phyloP scores from a whole-genome alignment of 2,888 invertebrate genomes.

The Strigamia crassipes region DNA sequence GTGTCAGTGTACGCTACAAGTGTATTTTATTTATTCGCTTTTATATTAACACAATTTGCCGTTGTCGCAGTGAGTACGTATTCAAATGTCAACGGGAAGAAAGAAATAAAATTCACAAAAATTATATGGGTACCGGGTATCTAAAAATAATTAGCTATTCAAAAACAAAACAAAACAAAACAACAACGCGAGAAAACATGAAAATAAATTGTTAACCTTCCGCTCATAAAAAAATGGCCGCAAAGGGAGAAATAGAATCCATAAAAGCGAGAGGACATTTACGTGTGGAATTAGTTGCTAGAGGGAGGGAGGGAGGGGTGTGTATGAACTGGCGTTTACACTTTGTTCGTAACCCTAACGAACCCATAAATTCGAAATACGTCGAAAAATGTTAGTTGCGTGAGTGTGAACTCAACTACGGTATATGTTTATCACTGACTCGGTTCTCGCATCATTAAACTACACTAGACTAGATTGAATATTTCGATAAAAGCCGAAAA shows the following conservation, averaged over 20 bases:
- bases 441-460: not conserved
- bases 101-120: too few species aligned
- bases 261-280: not conserved
- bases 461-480: not conserved
- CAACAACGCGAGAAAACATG: too few species aligned
- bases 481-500: not conserved
- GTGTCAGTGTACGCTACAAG: too few species aligned
- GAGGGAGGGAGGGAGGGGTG: too few species aligned
- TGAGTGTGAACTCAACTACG: too few species aligned
- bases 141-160: not conserved
- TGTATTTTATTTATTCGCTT: too few species aligned
- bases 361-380: not conserved
- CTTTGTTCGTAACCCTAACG: not conserved
- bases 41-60: too few species aligned
- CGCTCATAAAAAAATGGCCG: not conserved
- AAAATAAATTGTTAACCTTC: not conserved
- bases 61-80: too few species aligned
- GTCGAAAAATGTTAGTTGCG: not conserved
- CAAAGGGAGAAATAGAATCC: not conserved
- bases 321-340: too few species aligned
- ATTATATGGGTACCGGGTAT: not conserved
- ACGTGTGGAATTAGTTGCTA: not conserved
- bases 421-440: not conserved
- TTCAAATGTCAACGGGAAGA: too few species aligned
- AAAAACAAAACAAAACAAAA: not conserved